phyloP scores from a whole-genome alignment of 2,113 vertebrate genomes.

The Pungitius pungitius region DNA sequence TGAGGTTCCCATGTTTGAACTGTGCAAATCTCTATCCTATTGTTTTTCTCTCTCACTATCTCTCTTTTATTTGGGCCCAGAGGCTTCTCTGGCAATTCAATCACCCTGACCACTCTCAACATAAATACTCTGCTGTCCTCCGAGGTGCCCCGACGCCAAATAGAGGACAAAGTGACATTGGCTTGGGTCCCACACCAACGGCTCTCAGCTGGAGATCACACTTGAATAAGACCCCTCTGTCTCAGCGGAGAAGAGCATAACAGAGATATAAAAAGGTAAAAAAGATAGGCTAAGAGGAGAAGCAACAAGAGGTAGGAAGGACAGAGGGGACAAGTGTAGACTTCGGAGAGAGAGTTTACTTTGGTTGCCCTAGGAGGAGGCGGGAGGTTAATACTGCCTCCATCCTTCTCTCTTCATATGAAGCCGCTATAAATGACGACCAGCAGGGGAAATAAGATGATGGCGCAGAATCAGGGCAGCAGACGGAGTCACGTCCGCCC shows the following conservation, averaged over 20 bases:
- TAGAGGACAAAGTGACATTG: constrained; percentile 65
- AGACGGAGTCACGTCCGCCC: constrained; percentile 47
- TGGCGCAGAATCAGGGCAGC: constrained; percentile 44
- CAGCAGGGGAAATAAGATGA: constrained; percentile 73
- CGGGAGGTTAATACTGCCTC: constrained; percentile 30
- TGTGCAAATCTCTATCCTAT: constrained; percentile 38
- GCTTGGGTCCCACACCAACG: constrained; percentile 20
- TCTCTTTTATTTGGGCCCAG: constrained; percentile 31
- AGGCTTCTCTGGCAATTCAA: constrained; percentile 57
- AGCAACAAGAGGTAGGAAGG: constrained; percentile 25
- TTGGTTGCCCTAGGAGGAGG: constrained; percentile 37
- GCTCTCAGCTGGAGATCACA: constrained; percentile 61
- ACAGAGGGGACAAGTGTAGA: constrained; percentile 14
- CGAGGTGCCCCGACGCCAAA: constrained; percentile 42
- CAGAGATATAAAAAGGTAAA: neutral
- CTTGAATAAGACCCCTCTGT: constrained; percentile 39
- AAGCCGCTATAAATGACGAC: constrained; percentile 61
- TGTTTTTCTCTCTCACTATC: constrained; percentile 6
- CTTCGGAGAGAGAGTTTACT: constrained; percentile 26
- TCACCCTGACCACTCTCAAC: constrained; percentile 49
- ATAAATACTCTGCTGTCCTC: constrained; percentile 54
- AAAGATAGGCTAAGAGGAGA: constrained; percentile 23
- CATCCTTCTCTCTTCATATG: constrained; percentile 56
- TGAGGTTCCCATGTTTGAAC: constrained; percentile 67
- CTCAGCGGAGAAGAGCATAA: constrained; percentile 39